Conservation (phyloP, 2,797 vertebrate genomes). For the Agapornis canus region DNA sequence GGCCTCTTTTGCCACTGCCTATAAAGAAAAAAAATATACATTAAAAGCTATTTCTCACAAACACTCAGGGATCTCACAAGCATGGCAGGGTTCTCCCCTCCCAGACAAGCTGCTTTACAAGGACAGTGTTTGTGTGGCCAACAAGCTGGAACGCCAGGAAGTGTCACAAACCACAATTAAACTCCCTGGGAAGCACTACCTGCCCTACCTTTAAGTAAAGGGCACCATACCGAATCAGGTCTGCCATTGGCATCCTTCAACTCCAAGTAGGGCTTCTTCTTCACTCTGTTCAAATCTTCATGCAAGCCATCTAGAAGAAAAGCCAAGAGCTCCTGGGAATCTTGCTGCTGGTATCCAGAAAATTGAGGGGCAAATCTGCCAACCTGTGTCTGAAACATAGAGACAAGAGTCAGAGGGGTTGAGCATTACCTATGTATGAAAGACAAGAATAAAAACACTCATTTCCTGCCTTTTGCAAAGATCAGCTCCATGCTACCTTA, state of each 20-base stretch:
- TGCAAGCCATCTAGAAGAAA: conserved; percentile 95
- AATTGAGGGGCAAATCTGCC: conserved; percentile 97
- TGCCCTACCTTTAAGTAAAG: background rate
- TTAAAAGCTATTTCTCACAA: background rate
- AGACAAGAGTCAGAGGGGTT: background rate
- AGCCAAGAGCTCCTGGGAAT: conserved; percentile 95
- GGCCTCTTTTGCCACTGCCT: conserved; percentile 97
- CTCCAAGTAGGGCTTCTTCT: conserved; percentile 95
- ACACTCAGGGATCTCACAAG: background rate
- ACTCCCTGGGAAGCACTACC: background rate
- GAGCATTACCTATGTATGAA: background rate
- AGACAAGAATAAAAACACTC: background rate
- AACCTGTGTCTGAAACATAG: conserved; percentile 88
- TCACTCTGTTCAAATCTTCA: conserved; percentile 96
- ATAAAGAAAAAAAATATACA: conserved; percentile 24
- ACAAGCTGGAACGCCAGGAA: background rate
- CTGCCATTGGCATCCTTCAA: conserved; percentile 92
- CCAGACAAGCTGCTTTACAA: background rate
- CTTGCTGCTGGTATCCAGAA: conserved; percentile 97
- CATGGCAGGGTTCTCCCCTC: background rate
- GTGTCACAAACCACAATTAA: background rate
- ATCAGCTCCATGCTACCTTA: background rate
- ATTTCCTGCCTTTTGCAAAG: background rate
- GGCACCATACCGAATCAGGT: conserved; percentile 84
- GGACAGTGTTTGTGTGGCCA: background rate